These are phyloP conservation scores for Nephrotoma appendiculata DNA, from an alignment of 2,888 invertebrate genomes.

Conservation along the genomic window DNA sequence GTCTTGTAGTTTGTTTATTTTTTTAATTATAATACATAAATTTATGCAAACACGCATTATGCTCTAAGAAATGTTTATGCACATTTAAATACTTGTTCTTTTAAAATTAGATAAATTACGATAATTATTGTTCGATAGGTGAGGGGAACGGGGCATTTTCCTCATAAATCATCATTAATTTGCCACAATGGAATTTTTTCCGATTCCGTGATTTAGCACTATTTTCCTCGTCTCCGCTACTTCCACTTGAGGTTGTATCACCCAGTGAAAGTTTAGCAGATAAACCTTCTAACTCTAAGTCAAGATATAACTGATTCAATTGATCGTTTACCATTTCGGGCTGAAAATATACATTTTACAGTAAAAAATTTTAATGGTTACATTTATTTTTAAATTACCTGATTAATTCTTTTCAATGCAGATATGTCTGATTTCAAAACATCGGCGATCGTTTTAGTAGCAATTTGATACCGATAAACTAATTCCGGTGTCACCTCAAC, in stretches of 20 bases:
- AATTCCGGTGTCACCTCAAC: constrained; percentile 42
- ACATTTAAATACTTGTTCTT: too few species aligned
- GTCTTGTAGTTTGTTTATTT: background rate
- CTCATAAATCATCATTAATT: constrained; percentile 42
- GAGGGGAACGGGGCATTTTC: constrained; percentile 44
- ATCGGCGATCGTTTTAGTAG: constrained; percentile 36
- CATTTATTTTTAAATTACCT: constrained; percentile 26
- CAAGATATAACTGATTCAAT: constrained; percentile 42
- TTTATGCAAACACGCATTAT: too few species aligned
- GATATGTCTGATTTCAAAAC: constrained; percentile 42
- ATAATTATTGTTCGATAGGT: constrained; percentile 16
- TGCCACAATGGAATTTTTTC: constrained; percentile 28
- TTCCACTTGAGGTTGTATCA: constrained; percentile 34
- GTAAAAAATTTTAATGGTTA: background rate
- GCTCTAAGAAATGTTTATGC: background rate
- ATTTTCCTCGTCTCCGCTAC: constrained; percentile 20
- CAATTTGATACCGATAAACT: constrained; percentile 44
- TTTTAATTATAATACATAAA: background rate
- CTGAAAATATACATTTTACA: constrained; percentile 24
- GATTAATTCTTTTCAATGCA: constrained; percentile 35
- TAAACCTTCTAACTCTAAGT: constrained; percentile 40
- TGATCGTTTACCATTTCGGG: constrained; percentile 47
- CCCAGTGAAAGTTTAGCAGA: constrained; percentile 36
- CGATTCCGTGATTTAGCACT: constrained; percentile 15
- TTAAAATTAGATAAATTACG: background rate